Percentiles rank a stretch among this genome's conserved stretches.
Conservation (phyloP, 1,140 invertebrate species). For the Meteorus sp. region DNA sequence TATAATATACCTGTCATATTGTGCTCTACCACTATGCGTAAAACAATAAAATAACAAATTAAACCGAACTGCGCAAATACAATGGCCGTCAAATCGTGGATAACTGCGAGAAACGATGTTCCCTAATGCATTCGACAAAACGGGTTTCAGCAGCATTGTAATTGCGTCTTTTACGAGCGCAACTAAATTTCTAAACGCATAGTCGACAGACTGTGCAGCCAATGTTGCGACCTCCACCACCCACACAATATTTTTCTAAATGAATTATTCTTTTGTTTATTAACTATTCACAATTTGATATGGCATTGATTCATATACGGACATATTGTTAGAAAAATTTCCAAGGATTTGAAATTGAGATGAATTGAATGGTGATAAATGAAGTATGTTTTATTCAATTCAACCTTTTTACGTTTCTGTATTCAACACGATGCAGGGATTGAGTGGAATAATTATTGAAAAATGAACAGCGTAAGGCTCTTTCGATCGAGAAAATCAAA, state of each 20-base stretch:
- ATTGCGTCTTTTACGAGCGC: slow-evolving; percentile 51
- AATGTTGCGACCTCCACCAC: neutral
- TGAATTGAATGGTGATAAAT: too few relatives aligned
- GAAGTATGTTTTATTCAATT: too few relatives aligned
- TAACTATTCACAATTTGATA: slow-evolving; percentile 44
- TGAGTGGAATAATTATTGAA: neutral
- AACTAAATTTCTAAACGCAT: slow-evolving; percentile 45
- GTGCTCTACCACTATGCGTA: neutral
- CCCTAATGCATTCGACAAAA: slow-evolving; percentile 40
- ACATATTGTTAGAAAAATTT: neutral
- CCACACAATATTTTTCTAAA: slow-evolving; percentile 23
- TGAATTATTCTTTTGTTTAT: slow-evolving; percentile 31
- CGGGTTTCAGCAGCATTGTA: slow-evolving; percentile 41
- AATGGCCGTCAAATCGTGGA: slow-evolving; percentile 47
- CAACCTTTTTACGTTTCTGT: too few relatives aligned
- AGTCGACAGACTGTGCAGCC: slow-evolving; percentile 31
- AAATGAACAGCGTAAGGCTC: neutral
- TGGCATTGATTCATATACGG: slow-evolving; percentile 15
- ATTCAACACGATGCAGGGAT: too few relatives aligned
- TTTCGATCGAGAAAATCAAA: slow-evolving; percentile 11
- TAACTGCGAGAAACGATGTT: slow-evolving; percentile 39
- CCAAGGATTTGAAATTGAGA: too few relatives aligned
- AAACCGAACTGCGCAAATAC: slow-evolving; percentile 45
- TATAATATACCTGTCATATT: neutral
- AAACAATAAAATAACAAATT: slow-evolving; percentile 47